Conservation (phyloP, 2,888 invertebrate genomes). For the Acrobasis consociella region DNA sequence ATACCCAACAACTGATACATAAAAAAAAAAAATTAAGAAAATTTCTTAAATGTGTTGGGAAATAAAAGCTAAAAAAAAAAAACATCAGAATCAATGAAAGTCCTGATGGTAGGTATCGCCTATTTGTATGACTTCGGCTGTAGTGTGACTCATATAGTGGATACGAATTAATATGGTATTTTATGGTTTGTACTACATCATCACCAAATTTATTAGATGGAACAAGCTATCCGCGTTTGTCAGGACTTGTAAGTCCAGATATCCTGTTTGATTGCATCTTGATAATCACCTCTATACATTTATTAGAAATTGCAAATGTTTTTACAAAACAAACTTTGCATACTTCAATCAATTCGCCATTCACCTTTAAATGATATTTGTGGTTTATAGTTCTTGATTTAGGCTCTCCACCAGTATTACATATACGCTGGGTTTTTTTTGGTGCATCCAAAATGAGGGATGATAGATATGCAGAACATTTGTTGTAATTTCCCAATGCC, state of each 20-base stretch:
- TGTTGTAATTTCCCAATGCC: background rate
- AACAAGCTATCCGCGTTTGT: too few species aligned
- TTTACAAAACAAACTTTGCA: conserved; percentile 15
- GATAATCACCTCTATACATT: conserved; percentile 19
- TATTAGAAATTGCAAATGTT: conserved; percentile 16
- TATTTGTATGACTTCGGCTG: conserved; percentile 28
- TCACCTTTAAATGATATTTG: conserved; percentile 8
- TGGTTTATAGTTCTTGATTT: background rate
- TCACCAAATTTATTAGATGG: conserved; percentile 25
- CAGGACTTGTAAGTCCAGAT: conserved; percentile 18
- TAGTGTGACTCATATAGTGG: conserved; percentile 29
- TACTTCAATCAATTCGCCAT: conserved; percentile 10
- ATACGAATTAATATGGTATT: conserved; percentile 26
- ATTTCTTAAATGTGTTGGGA: too few species aligned
- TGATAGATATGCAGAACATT: background rate
- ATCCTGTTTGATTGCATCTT: conserved; percentile 14
- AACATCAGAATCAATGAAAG: conserved; percentile 27
- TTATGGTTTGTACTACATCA: conserved; percentile 20
- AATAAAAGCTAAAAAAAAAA: conserved; percentile 25
- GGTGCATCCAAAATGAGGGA: background rate
- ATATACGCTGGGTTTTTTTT: background rate
- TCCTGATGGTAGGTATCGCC: conserved; percentile 27
- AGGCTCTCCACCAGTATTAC: background rate
- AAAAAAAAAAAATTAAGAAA: too few species aligned
- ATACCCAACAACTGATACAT: too few species aligned